Evolutionary conservation across 2,113 vertebrate species (phyloP).

Genomic region (Taurulus bubalis): DNA sequence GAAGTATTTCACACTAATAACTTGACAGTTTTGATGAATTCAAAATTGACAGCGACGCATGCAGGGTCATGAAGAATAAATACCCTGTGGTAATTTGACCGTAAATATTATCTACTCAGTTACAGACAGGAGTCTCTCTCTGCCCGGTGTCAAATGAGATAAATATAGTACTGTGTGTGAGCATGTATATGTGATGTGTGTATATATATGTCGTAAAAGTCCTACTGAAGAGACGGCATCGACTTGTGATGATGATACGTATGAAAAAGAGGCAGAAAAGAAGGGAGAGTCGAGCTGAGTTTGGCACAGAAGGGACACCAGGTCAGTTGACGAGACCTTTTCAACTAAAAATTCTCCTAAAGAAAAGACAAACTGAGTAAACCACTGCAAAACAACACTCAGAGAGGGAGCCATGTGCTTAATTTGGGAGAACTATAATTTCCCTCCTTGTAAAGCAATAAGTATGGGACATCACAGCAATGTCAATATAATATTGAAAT

Average conservation of each 20-base stretch:
- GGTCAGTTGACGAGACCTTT: conserved; percentile 28
- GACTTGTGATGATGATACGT: conserved; percentile 30
- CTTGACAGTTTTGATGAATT: conserved; percentile 40
- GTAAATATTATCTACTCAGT: conserved; percentile 34
- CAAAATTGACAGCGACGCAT: conserved; percentile 27
- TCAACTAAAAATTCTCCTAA: conserved; percentile 18
- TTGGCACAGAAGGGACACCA: conserved; percentile 18
- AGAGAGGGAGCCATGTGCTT: conserved; percentile 20
- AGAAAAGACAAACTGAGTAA: conserved; percentile 13
- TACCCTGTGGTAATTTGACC: conserved; percentile 22
- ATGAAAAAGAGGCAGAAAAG: conserved; percentile 4
- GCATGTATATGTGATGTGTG: neutral
- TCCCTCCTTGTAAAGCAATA: conserved; percentile 50
- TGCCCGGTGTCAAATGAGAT: conserved; percentile 31
- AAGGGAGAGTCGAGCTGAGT: conserved; percentile 4
- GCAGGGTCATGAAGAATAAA: conserved; percentile 16
- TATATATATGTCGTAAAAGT: conserved; percentile 12
- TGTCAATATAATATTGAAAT: conserved; percentile 70
- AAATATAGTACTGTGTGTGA: conserved; percentile 20
- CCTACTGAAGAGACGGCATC: neutral
- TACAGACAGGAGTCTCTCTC: conserved; percentile 11
- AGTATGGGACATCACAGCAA: conserved; percentile 26
- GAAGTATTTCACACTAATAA: conserved; percentile 39
- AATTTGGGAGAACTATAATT: conserved; percentile 57
- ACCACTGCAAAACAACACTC: neutral